Evolutionary conservation across 2,888 invertebrate species (phyloP).

Genomic region (Spodoptera littoralis): DNA sequence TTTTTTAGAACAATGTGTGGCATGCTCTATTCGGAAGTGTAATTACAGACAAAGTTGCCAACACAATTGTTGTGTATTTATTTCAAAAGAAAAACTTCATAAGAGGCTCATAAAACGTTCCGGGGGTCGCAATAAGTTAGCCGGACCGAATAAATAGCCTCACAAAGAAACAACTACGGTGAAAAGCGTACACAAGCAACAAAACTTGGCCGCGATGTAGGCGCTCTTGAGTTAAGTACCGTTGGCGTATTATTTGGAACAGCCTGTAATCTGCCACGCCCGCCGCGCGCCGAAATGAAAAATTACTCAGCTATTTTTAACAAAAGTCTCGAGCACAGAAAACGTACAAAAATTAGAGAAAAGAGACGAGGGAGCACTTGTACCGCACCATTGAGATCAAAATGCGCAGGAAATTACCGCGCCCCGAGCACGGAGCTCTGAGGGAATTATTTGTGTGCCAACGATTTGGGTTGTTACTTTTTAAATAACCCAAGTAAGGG

Average conservation of each 20-base stretch:
- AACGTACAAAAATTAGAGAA: constrained; percentile 88
- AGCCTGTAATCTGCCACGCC: constrained; percentile 88
- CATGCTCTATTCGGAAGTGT: constrained; percentile 63
- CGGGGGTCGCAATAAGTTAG: constrained; percentile 72
- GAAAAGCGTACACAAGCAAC: constrained; percentile 78
- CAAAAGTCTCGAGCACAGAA: constrained; percentile 85
- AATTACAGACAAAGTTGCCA: constrained; percentile 64
- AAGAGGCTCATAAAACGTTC: constrained; percentile 75
- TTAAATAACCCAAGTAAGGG: constrained; percentile 84
- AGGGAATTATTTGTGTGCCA: constrained; percentile 85
- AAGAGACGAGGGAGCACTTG: constrained; percentile 87
- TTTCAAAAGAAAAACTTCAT: constrained; percentile 76
- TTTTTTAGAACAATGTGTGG: constrained; percentile 45
- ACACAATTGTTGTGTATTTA: constrained; percentile 73
- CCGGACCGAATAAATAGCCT: constrained; percentile 71
- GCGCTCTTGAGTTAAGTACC: constrained; percentile 82
- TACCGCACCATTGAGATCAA: constrained; percentile 88
- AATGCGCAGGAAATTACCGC: constrained; percentile 87
- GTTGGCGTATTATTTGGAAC: constrained; percentile 85
- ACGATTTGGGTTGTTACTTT: constrained; percentile 84
- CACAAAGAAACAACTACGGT: constrained; percentile 74
- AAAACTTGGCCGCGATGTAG: constrained; percentile 77
- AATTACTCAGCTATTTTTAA: constrained; percentile 88
- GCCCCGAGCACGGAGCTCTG: constrained; percentile 76
- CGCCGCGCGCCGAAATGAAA: constrained; percentile 87